Evolutionary conservation across 2,797 vertebrate species (phyloP), one percentile per base, ranked within the genome.

Genomic region (Sphenodon punctatus): DNA sequence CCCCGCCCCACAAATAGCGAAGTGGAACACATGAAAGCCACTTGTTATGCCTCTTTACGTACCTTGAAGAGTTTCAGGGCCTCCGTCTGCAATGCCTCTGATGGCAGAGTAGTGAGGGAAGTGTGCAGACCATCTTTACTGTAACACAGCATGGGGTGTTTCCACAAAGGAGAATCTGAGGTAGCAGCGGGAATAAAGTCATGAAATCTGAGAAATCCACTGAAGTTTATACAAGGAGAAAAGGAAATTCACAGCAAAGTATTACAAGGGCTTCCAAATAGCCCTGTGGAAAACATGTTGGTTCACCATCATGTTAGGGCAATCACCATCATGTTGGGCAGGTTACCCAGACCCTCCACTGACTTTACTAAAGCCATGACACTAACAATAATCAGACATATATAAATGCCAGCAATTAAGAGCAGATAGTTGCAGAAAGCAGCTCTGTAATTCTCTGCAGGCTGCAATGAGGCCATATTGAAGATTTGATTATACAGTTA

Each of bases 61-160:
- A 97, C 97, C 97, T 97, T 99, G 95, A 98, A 99, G 70, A 99
- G 97, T 85, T 99, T 99, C 86, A 99, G 96, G 49, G 98, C 98
- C 91, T 99, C 98, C 0, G 98, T 99, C 95, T 99, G 98, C 85
- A 99, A 96, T 38, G 97, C 97, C 42, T 97, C 96, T 0, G 97
- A 97, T 30, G 96, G 97, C 75, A 97, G 85, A 23, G 97, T 97
- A 75, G 97, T 97, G 80, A 97, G 96, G 32, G 97, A 95, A 3
- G 93, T 93, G 22, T 90, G 94, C 67, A 99, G 94, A 15, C 98
- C 98, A 5, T 98, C 98, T 79, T 97, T 98, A 91, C 96, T 97
- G 92, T 97, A 98, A 92, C 97, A 97, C 93, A 99, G 93, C 86
- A 96, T 95, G 76, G 96, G 96, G 60, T 97, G 96, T 89, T 94